phyloP scores from a whole-genome alignment of 2,797 vertebrate genomes.

The Distichodus sexfasciatus region DNA sequence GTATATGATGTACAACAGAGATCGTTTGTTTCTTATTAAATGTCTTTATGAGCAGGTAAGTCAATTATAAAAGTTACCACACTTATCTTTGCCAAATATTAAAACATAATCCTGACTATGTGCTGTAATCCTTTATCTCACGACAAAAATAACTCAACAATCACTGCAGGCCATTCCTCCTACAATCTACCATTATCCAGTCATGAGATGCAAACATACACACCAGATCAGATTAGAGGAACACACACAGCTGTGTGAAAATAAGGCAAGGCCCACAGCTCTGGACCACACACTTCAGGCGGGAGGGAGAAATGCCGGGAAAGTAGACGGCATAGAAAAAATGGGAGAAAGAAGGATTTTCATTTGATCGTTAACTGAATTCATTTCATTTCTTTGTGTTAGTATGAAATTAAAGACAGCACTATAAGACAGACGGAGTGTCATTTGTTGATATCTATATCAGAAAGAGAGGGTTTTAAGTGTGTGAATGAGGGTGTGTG shows the following conservation, averaged over 20 bases:
- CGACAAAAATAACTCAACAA: not conserved
- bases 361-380: too few relatives aligned
- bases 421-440: too few relatives aligned
- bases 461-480: not conserved
- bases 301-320: not conserved
- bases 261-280: not conserved
- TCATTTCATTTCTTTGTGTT: too few relatives aligned
- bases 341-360: too few relatives aligned
- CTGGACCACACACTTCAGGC: not conserved
- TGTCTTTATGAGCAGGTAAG: too few relatives aligned
- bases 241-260: slow-evolving; percentile 2
- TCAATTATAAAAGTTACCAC: too few relatives aligned
- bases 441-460: too few relatives aligned
- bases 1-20: too few relatives aligned
- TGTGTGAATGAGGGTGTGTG: slow-evolving; percentile 43
- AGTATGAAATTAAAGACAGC: too few relatives aligned
- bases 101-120: not conserved
- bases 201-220: not conserved
- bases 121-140: not conserved
- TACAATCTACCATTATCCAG: slow-evolving; percentile 3
- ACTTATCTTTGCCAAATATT: too few relatives aligned
- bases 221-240: slow-evolving; percentile 1
- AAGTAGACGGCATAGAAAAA: too few relatives aligned
- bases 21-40: too few relatives aligned
- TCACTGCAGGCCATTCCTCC: not conserved